A percentile compares a stretch with the other conserved stretches of the same genome.
These are phyloP conservation scores for Apocrypta bakeri DNA, from an alignment of 1,140 invertebrate genomes.

Conservation along the genomic window DNA sequence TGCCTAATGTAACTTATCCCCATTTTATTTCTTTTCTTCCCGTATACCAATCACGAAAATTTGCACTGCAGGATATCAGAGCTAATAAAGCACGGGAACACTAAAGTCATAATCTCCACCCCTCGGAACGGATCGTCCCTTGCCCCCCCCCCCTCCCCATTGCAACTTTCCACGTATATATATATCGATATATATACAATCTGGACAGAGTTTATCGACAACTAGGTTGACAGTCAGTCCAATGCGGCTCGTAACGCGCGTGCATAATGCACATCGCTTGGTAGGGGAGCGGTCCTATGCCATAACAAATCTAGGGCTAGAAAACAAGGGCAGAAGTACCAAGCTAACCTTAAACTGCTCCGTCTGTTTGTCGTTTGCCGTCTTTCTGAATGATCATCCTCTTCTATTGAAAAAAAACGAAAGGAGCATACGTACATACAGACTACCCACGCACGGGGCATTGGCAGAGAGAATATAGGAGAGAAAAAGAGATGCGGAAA, in stretches of 20 bases:
- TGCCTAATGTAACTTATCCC: too few relatives aligned
- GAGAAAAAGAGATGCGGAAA: constrained; percentile 4
- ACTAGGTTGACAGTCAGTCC: neutral
- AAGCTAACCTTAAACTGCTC: neutral
- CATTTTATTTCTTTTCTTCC: too few relatives aligned
- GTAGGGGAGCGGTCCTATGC: neutral
- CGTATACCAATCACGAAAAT: too few relatives aligned
- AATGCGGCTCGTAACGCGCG: neutral
- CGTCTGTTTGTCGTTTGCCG: neutral
- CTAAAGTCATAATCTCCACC: too few relatives aligned
- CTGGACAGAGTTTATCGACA: too few relatives aligned
- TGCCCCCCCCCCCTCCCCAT: too few relatives aligned
- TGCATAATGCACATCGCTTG: neutral
- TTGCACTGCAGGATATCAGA: too few relatives aligned
- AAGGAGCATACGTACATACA: neutral
- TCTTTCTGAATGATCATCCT: neutral
- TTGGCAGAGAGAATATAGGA: neutral
- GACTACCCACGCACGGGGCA: neutral
- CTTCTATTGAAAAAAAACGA: neutral
- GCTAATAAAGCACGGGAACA: too few relatives aligned
- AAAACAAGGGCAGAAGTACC: neutral
- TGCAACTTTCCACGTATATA: neutral
- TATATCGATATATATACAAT: neutral
- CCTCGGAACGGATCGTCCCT: too few relatives aligned
- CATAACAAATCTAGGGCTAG: neutral